Evolutionary conservation across 2,888 invertebrate genomes (phyloP), one percentile per base, ranked within the genome.

Genomic region (Ophion ellenae): DNA sequence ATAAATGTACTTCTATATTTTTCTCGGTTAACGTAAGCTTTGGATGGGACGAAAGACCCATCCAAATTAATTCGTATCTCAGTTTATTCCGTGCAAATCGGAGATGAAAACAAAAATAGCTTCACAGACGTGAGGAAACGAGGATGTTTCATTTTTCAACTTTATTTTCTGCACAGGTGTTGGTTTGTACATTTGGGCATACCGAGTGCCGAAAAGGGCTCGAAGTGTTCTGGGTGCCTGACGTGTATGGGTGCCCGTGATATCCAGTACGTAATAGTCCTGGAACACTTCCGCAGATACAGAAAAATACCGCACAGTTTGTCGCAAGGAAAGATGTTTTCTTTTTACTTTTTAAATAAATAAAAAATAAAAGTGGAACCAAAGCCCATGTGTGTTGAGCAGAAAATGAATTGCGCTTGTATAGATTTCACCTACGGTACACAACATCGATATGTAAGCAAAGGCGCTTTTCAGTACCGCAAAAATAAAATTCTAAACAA

Each of bases 401-500:
- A 11, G 14, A 14, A 14, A 53, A 53, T 11, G 10, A 53, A 53
- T 4, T 11, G 11, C 53, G 3, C 14, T 14, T 47, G 47, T 47
- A 11, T 47, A 53, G n/a, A 28, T 40, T 81, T 59, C 81, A 24
- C 66, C 67, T 3, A 81, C 77, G 11, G 84, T 78, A 57, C 83
- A 74, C 36, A 87, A 73, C 87, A 87, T 86, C 20, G 86, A 87
- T 11, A 86, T 76, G 32, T 83, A 87, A 9, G 84, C 84, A 81
- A 84, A 83, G 7, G 86, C 70, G 32, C 83, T 81, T 78, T 86
- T 87, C n/a, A 87, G 75, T 17, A 87, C 78, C 87, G 86, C 61
- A 75, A 78, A 74, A 20, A 45, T 63, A 7, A 73, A 20, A 9
- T 59, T 81, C 61, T 24, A 24, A 57, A 11, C 11, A 53, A 36